These are phyloP conservation scores for Tyria jacobaeae DNA, from an alignment of 2,888 invertebrate genomes.

Conservation along the genomic window DNA sequence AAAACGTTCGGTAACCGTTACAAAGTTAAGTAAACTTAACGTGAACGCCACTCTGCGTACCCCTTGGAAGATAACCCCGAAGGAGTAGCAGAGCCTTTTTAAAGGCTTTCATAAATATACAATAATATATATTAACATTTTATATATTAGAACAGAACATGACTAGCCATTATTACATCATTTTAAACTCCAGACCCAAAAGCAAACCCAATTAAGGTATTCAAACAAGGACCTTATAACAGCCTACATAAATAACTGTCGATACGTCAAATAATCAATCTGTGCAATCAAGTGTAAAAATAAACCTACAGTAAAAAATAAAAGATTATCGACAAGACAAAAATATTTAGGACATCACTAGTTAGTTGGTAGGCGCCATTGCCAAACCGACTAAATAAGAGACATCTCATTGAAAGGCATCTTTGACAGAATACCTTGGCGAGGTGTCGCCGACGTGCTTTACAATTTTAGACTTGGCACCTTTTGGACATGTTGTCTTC, in stretches of 20 bases:
- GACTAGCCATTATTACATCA: no score
- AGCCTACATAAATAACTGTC: neutral
- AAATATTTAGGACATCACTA: slow-evolving; percentile 47
- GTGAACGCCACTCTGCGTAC: no score
- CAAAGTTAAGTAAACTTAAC: no score
- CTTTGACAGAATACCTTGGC: slow-evolving; percentile 60
- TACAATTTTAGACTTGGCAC: slow-evolving; percentile 71
- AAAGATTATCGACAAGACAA: neutral
- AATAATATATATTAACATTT: no score
- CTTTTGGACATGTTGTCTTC: slow-evolving; percentile 33
- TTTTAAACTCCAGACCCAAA: neutral
- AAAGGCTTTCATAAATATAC: no score
- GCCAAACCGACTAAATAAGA: slow-evolving; percentile 70
- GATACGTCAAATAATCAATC: no score
- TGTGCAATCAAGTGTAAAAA: neutral
- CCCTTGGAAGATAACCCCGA: no score
- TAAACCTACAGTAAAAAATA: neutral
- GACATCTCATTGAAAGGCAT: slow-evolving; percentile 67
- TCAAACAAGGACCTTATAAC: neutral
- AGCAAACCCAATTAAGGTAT: neutral
- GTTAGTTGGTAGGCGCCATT: slow-evolving; percentile 67
- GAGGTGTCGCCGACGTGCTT: slow-evolving; percentile 51
- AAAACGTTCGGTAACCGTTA: no score
- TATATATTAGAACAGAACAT: no score
- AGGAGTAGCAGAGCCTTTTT: no score